Percentiles rank a stretch among this genome's conserved stretches.
Evolutionary conservation across 2,888 invertebrate genomes (phyloP).

Genomic region (Blastobasis adustella): DNA sequence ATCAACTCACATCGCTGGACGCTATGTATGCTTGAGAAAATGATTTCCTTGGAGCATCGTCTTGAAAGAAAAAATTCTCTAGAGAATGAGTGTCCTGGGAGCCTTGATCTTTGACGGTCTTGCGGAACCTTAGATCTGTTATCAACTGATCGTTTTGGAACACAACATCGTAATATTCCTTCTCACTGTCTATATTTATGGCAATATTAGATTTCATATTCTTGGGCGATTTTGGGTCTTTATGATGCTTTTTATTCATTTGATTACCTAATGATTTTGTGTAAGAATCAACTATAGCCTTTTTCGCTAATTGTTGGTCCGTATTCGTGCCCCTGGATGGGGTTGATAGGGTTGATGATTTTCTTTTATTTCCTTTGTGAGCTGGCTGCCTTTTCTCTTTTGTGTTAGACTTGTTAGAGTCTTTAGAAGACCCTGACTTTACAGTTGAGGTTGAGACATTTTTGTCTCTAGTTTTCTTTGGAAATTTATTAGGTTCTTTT

Average conservation of each 20-base stretch:
- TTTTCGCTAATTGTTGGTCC: conserved; percentile 35
- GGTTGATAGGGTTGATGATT: conserved; percentile 1
- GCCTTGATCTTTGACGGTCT: conserved; percentile 26
- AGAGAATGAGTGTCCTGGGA: conserved; percentile 16
- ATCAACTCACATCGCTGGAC: conserved; percentile 13
- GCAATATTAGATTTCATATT: conserved; percentile 36
- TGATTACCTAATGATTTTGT: conserved; percentile 29
- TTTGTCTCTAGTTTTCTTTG: conserved; percentile 7
- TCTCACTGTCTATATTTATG: conserved; percentile 45
- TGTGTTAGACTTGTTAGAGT: neutral
- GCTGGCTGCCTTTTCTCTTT: neutral
- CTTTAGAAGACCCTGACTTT: neutral
- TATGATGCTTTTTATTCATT: conserved; percentile 15
- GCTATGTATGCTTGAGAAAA: conserved; percentile 14
- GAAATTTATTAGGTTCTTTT: conserved; percentile 8
- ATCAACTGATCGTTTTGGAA: conserved; percentile 31
- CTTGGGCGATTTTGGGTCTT: conserved; percentile 15
- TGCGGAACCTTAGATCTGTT: conserved; percentile 36
- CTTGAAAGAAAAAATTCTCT: conserved; percentile 22
- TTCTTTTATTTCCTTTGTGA: neutral
- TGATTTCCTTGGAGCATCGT: conserved; percentile 12
- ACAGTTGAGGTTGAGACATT: neutral
- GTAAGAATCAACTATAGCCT: conserved; percentile 38
- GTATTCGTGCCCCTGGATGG: conserved; percentile 24
- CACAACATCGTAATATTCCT: conserved; percentile 41